phyloP scores from a whole-genome alignment of 2,888 invertebrate genomes.

The Chelonus formosanus region DNA sequence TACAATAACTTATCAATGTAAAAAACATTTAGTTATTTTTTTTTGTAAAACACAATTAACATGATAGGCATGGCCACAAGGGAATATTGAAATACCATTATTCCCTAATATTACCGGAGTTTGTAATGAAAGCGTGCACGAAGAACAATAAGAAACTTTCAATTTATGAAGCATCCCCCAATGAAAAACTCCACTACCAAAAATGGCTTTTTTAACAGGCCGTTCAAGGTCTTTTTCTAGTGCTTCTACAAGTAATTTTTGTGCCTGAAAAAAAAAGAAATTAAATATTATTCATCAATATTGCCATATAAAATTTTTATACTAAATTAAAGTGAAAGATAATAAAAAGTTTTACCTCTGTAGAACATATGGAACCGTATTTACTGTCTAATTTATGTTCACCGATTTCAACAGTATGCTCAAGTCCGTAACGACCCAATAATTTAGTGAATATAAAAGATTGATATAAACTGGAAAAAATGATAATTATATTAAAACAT shows the following conservation, averaged over 20 bases:
- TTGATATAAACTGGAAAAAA: slow-evolving; percentile 54
- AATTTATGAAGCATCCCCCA: slow-evolving; percentile 68
- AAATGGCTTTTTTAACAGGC: slow-evolving; percentile 47
- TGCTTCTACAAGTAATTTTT: slow-evolving; percentile 49
- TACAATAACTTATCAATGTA: slow-evolving; percentile 49
- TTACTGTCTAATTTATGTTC: slow-evolving; percentile 44
- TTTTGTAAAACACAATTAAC: slow-evolving; percentile 71
- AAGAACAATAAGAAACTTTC: slow-evolving; percentile 62
- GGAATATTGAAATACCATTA: slow-evolving; percentile 72
- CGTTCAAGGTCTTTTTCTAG: slow-evolving; percentile 53
- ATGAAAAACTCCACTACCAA: slow-evolving; percentile 58
- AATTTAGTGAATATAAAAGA: slow-evolving; percentile 60
- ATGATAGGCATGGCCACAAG: slow-evolving; percentile 73
- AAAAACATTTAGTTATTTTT: slow-evolving; percentile 64
- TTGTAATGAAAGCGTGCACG: slow-evolving; percentile 71
- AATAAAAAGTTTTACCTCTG: slow-evolving; percentile 46
- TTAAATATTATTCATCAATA: background rate
- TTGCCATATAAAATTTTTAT: background rate
- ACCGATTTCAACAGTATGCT: slow-evolving; percentile 51
- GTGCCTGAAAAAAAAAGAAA: slow-evolving; percentile 43
- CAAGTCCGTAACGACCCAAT: slow-evolving; percentile 53
- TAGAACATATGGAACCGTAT: slow-evolving; percentile 57
- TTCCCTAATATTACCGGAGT: slow-evolving; percentile 70
- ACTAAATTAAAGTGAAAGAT: no score
- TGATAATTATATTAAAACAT: slow-evolving; percentile 25